Evolutionary conservation across 1,140 invertebrate species (phyloP).

Genomic region (Contarinia nasturtii): DNA sequence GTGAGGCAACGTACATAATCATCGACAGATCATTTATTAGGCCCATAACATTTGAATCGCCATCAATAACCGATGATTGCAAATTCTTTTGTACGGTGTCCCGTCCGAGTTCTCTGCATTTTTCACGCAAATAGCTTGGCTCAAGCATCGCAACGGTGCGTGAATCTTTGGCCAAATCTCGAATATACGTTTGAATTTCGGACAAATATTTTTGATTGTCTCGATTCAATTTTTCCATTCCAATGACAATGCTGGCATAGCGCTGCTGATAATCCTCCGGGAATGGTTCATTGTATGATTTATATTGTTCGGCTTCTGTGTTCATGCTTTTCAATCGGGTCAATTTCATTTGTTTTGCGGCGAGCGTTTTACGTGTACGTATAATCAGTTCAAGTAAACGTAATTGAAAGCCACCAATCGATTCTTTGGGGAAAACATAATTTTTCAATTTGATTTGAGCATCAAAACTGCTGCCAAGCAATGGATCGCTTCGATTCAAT

Average conservation of each 20-base stretch:
- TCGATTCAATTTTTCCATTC: conserved; percentile 79
- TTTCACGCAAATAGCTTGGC: conserved; percentile 69
- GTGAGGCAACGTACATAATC: conserved; percentile 83
- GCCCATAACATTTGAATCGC: conserved; percentile 42
- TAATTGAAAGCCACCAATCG: conserved; percentile 64
- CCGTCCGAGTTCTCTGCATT: conserved; percentile 65
- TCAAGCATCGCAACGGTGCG: conserved; percentile 73
- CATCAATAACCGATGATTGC: conserved; percentile 29
- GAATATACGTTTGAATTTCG: conserved; percentile 65
- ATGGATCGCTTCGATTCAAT: conserved; percentile 27
- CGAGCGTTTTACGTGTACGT: conserved; percentile 66
- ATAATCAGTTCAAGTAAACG: conserved; percentile 75
- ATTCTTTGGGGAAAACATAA: conserved; percentile 19
- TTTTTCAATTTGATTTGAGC: conserved; percentile 5
- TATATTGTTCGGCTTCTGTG: conserved; percentile 69
- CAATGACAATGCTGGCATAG: conserved; percentile 77
- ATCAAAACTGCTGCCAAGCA: conserved; percentile 21
- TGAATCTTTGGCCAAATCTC: conserved; percentile 73
- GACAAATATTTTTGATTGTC: conserved; percentile 72
- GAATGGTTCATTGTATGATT: conserved; percentile 56
- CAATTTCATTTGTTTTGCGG: conserved; percentile 66
- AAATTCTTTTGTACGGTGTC: conserved; percentile 65
- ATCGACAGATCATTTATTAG: conserved; percentile 77
- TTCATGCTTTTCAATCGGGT: conserved; percentile 73
- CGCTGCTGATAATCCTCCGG: conserved; percentile 71